A percentile compares a stretch with the other conserved stretches of the same genome.
phyloP scores from a whole-genome alignment of 2,113 vertebrate genomes.

The Tychaedon coryphoeus region DNA sequence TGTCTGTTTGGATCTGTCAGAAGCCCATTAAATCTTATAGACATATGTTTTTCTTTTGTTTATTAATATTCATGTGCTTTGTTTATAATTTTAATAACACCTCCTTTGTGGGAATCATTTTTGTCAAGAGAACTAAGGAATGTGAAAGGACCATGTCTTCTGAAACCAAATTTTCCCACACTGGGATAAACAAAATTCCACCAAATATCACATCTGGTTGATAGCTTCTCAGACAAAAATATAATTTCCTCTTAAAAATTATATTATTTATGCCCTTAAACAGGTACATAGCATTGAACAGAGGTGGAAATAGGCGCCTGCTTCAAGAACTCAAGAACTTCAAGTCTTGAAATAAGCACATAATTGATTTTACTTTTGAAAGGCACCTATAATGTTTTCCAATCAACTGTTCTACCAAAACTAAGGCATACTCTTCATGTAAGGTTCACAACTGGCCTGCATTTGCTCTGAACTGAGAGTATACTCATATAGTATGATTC shows the following conservation, averaged over 20 bases:
- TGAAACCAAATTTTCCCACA: background rate
- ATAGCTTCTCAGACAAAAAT: background rate
- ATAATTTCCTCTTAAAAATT: background rate
- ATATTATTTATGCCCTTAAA: background rate
- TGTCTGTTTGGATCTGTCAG: background rate
- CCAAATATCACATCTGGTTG: background rate
- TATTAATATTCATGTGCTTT: background rate
- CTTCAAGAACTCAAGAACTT: background rate
- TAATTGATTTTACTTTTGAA: background rate
- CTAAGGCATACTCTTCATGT: background rate
- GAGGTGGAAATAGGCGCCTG: background rate
- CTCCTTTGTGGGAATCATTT: background rate
- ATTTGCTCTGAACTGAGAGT: background rate
- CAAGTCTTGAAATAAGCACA: background rate
- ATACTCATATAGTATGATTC: background rate
- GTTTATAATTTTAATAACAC: background rate
- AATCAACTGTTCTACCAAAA: background rate
- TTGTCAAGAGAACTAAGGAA: background rate
- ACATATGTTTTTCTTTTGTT: background rate
- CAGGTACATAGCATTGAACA: background rate
- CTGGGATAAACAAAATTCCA: background rate
- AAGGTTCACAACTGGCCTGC: background rate
- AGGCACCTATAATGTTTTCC: background rate
- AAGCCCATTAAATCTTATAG: background rate
- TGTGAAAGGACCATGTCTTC: rapidly evolving